Percentiles rank a stretch among this genome's conserved stretches.
Evolutionary conservation across 2,888 invertebrate genomes (phyloP).

Genomic region (Panzeria rudis): DNA sequence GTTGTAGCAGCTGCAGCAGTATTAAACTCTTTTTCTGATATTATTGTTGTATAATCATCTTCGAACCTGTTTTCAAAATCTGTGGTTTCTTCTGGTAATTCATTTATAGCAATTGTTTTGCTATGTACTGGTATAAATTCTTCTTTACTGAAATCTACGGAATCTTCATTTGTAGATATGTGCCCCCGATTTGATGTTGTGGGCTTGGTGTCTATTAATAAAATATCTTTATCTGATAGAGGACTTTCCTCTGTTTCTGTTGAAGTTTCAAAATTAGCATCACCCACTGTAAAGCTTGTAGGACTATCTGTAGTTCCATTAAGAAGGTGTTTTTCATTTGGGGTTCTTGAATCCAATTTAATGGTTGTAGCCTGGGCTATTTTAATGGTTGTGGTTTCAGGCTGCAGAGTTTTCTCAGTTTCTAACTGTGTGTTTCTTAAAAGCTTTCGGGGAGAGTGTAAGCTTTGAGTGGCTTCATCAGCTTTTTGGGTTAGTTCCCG

Average conservation of each 20-base stretch:
- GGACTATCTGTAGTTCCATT: background rate
- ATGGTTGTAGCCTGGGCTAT: background rate
- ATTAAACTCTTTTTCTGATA: background rate
- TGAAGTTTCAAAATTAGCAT: background rate
- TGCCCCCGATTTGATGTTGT: background rate
- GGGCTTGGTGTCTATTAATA: background rate
- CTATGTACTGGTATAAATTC: conserved; percentile 44
- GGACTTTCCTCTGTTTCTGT: background rate
- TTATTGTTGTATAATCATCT: conserved; percentile 21
- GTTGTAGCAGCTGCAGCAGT: background rate
- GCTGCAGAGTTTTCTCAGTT: background rate
- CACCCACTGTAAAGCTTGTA: background rate
- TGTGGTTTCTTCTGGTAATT: background rate
- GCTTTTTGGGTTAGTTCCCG: background rate
- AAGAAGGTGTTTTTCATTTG: background rate
- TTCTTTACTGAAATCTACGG: conserved; percentile 37
- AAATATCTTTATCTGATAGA: background rate
- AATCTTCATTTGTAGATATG: background rate
- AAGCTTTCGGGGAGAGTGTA: background rate
- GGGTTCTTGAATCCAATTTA: background rate
- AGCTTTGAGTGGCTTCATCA: background rate
- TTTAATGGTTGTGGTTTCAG: background rate
- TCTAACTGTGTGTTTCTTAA: background rate
- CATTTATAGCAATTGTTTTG: background rate
- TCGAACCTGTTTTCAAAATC: conserved; percentile 5